Evolutionary conservation across 2,888 invertebrate genomes (phyloP).

Genomic region (Rhimphoctona megacephalus): DNA sequence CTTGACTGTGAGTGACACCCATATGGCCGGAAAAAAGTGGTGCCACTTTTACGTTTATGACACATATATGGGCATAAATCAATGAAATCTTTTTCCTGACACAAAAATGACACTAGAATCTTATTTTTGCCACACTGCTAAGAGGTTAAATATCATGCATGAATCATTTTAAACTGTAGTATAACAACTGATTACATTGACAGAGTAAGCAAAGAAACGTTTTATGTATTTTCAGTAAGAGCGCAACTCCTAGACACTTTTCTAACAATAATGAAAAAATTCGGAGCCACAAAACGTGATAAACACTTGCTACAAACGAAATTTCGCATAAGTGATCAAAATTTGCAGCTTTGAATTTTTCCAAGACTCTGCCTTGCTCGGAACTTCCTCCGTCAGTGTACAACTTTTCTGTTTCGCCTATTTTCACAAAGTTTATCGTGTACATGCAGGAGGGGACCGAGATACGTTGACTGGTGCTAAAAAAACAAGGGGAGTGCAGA

Average conservation of each 20-base stretch:
- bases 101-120: too few species aligned
- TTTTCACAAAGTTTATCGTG: conserved; percentile 45
- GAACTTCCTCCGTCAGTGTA: conserved; percentile 50
- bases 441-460: not conserved
- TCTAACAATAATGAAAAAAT: not conserved
- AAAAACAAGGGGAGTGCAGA: conserved; percentile 40
- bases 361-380: conserved; percentile 28
- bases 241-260: not conserved
- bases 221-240: too few species aligned
- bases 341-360: conserved; percentile 46
- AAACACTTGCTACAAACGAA: conserved; percentile 35
- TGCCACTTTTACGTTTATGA: too few species aligned
- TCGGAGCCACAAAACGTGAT: conserved; percentile 8
- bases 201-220: too few species aligned
- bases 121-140: too few species aligned
- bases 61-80: too few species aligned
- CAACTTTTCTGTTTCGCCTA: conserved; percentile 51
- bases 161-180: too few species aligned
- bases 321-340: conserved; percentile 47
- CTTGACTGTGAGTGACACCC: too few species aligned
- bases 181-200: too few species aligned
- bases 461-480: conserved; percentile 15
- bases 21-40: too few species aligned
- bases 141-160: too few species aligned
- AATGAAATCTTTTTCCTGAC: too few species aligned